Evolutionary conservation across 2,113 vertebrate species (phyloP), one percentile per base, ranked within the genome.

Genomic region (Heliornis fulica): DNA sequence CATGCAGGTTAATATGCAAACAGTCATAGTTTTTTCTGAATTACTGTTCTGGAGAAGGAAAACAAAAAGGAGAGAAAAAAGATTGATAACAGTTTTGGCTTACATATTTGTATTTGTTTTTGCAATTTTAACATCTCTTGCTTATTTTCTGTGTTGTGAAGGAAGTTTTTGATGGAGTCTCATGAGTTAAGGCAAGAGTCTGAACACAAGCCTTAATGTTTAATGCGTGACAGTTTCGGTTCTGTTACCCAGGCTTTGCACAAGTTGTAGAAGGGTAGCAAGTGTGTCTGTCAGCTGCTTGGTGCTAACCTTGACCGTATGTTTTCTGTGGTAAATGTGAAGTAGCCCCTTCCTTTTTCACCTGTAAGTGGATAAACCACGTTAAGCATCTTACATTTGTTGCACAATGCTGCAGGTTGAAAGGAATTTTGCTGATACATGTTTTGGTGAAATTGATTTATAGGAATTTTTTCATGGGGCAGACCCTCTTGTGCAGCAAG

Each of bases 301-400:
- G 22, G n/a, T n/a, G 38, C 65, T 66, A 31, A 22, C 46, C 15
- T 41, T 64, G 34, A 20, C 17, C 0, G 0, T 16, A 4, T 48
- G 20, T 20, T 75, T 85, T 64, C 65, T 31, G 0, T 2, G 2
- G 51, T 54, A 41, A 64, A 68, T 57, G 22, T 6, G n/a, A 80
- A 72, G 21, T 36, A 53, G 31, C n/a, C 20, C 57, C 23, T 83
- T 90, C 46, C 22, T 59, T 83, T 83, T 60, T 36, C 61, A 40
- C 11, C 0, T 60, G 2, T 50, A 38, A 38, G 31, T 92, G 53
- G 31, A 11, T 60, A 80, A 85, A 10, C 34, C 4, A 5, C 31
- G 9, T 69, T 85, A 60, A 83, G 68, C 71, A 86, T 8, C n/a
- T 80, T 0, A 36, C 2, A 5, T 43, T 87, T 83, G 11, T 69